Evolutionary conservation across 2,797 vertebrate species (phyloP).

Genomic region (Acanthis flammea): DNA sequence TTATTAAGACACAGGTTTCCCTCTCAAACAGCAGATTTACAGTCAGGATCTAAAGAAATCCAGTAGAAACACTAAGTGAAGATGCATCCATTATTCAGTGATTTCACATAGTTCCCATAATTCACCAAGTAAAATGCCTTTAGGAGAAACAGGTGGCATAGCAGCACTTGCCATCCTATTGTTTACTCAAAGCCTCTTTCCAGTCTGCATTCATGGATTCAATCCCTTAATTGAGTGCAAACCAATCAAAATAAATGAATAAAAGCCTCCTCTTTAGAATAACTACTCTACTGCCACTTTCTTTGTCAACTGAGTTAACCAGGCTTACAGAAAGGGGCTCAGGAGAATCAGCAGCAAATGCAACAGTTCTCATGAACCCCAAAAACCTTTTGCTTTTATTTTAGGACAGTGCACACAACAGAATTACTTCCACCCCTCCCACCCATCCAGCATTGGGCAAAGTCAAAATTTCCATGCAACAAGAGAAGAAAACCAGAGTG

Average conservation of each 20-base stretch:
- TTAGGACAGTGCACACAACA: not conserved
- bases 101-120: not conserved
- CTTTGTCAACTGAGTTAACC: not conserved
- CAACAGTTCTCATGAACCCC: not conserved
- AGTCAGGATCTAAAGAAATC: not conserved
- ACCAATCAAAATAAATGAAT: not conserved
- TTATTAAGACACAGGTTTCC: not conserved
- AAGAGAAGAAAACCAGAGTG: not conserved
- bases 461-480: not conserved
- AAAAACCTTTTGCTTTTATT: not conserved
- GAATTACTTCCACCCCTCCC: not conserved
- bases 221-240: not conserved
- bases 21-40: not conserved
- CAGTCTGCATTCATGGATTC: not conserved
- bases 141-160: not conserved
- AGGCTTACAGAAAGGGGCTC: not conserved
- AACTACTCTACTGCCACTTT: not conserved
- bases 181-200: not conserved
- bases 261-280: not conserved
- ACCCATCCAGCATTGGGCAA: not conserved
- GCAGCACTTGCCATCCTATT: not conserved
- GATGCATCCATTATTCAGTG: not conserved
- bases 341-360: not conserved
- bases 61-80: not conserved
- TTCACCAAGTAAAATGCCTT: not conserved